phyloP scores from a whole-genome alignment of 2,113 vertebrate genomes.

The Neoarius graeffei region DNA sequence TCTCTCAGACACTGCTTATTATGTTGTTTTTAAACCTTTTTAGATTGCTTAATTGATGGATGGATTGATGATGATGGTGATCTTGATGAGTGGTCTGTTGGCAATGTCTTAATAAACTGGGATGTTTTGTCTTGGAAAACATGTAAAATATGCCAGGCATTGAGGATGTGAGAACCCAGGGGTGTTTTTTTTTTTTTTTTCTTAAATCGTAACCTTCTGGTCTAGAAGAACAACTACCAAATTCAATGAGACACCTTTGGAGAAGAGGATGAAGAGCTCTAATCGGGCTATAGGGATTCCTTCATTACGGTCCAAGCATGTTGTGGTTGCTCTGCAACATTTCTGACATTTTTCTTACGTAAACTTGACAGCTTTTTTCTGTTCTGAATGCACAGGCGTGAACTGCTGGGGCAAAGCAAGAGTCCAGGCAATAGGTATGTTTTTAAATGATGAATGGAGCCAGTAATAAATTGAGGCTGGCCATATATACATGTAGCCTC shows the following conservation, averaged over 20 bases:
- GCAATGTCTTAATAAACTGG: neutral
- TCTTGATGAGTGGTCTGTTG: neutral
- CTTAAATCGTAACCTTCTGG: neutral
- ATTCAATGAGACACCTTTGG: neutral
- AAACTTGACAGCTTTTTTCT: neutral
- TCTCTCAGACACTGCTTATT: neutral
- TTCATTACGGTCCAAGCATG: neutral
- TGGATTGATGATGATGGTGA: neutral
- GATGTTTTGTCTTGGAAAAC: neutral
- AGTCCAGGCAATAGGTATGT: neutral
- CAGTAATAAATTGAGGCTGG: neutral
- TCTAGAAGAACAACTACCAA: neutral
- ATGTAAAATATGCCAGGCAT: neutral
- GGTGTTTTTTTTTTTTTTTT: neutral
- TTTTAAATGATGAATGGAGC: slow-evolving; percentile 1
- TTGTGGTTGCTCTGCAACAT: neutral
- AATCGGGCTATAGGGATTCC: neutral
- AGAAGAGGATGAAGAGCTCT: neutral
- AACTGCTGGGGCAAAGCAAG: neutral
- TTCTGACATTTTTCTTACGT: neutral
- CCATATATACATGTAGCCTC: neutral
- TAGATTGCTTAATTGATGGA: neutral
- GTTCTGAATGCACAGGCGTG: neutral
- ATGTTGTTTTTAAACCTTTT: neutral
- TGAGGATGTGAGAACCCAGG: neutral